These are phyloP conservation scores for Pelecanus crispus DNA, from an alignment of 2,113 vertebrate genomes.

Conservation along the genomic window DNA sequence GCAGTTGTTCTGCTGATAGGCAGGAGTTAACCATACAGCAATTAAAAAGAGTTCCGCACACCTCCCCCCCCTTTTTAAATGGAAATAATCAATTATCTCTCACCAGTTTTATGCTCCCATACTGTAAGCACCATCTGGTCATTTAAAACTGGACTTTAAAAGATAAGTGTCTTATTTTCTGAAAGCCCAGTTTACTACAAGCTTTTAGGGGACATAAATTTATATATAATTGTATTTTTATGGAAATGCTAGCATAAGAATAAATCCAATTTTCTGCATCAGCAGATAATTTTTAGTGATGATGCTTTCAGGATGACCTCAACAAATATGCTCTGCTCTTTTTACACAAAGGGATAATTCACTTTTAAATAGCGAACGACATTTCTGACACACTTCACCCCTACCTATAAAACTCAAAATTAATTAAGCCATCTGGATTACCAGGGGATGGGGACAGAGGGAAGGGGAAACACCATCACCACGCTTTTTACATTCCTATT, in stretches of 20 bases:
- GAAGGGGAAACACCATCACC: neutral
- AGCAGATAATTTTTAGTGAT: constrained; percentile 1
- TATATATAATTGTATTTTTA: neutral
- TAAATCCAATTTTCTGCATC: constrained; percentile 23
- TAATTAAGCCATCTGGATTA: neutral
- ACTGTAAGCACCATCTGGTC: neutral
- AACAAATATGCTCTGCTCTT: neutral
- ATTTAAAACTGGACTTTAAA: neutral
- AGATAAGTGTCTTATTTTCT: neutral
- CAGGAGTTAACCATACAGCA: neutral
- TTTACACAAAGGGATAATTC: neutral
- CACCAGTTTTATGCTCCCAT: neutral
- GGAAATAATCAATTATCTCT: neutral
- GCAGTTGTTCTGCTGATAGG: neutral
- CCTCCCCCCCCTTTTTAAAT: neutral
- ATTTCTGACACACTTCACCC: neutral
- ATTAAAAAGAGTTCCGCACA: neutral
- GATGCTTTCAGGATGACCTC: neutral
- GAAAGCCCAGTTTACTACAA: neutral
- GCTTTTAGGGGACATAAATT: constrained; percentile 11
- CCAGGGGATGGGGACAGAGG: neutral
- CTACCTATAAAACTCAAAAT: neutral
- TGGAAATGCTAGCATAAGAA: neutral
- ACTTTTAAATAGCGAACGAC: neutral
- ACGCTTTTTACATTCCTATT: neutral